These are phyloP conservation scores for Dicycla oo DNA, from an alignment of 2,888 invertebrate species.

Conservation along the genomic window DNA sequence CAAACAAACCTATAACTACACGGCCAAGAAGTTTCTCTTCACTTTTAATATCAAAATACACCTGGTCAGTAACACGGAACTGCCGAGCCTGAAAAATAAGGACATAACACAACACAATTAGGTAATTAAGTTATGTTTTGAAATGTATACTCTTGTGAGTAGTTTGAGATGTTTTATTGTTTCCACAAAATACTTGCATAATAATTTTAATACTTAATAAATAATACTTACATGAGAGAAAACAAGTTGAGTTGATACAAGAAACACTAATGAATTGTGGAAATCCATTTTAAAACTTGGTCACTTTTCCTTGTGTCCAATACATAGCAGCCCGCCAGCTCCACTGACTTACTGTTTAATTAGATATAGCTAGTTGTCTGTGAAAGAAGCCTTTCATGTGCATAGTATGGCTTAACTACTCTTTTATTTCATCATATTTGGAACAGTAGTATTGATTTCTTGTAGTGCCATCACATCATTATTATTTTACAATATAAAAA, in stretches of 20 bases:
- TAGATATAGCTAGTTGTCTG: constrained; percentile 54
- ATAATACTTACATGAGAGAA: constrained; percentile 66
- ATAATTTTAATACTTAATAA: too few relatives aligned
- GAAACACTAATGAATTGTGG: constrained; percentile 55
- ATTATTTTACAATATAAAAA: neutral
- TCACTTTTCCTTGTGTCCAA: constrained; percentile 32
- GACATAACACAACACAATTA: neutral
- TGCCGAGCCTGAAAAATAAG: constrained; percentile 88
- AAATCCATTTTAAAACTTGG: constrained; percentile 62
- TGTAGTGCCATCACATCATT: neutral
- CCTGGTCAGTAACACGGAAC: constrained; percentile 94
- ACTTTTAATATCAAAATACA: constrained; percentile 95
- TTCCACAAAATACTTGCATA: constrained; percentile 16
- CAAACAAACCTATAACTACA: constrained; percentile 97
- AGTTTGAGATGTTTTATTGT: neutral
- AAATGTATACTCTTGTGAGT: neutral
- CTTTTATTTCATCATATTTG: constrained; percentile 31
- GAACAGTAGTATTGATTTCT: constrained; percentile 7
- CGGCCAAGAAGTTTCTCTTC: constrained; percentile 93
- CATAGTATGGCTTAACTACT: constrained; percentile 11
- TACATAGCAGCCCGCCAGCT: constrained; percentile 20
- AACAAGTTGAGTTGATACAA: constrained; percentile 58
- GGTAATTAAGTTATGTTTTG: too few relatives aligned
- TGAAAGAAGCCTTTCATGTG: constrained; percentile 59
- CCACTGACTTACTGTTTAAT: constrained; percentile 56